Evolutionary conservation across 2,113 vertebrate genomes (phyloP).

Genomic region (Hirundichthys speculiger): DNA sequence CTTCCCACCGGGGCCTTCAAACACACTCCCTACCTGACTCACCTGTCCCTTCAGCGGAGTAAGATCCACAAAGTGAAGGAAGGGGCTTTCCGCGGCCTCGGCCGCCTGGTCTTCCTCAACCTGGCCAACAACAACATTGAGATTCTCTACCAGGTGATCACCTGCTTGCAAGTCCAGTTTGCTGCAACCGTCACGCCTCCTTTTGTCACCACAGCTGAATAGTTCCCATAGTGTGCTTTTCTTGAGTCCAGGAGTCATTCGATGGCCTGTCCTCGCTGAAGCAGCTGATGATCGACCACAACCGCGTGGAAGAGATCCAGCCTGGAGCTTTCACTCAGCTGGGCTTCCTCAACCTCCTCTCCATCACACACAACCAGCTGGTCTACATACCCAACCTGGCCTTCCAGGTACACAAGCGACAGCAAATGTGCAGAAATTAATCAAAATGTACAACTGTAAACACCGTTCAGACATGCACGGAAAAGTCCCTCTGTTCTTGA

Average conservation of each 20-base stretch:
- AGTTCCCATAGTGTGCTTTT: neutral
- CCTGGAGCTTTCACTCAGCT: constrained; percentile 89
- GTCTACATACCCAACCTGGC: constrained; percentile 93
- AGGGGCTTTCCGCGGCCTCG: constrained; percentile 90
- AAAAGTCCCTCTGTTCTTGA: fast-evolving
- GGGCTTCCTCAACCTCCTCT: constrained; percentile 87
- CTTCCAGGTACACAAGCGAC: constrained; percentile 80
- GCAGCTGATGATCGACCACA: constrained; percentile 86
- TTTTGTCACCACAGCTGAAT: neutral
- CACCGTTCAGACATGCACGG: neutral
- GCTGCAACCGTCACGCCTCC: neutral
- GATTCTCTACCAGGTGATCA: constrained; percentile 85
- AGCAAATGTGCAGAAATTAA: no score
- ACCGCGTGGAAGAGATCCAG: constrained; percentile 91
- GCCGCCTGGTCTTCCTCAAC: constrained; percentile 89
- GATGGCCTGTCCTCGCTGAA: constrained; percentile 89
- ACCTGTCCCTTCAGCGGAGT: constrained; percentile 87
- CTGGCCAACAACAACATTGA: constrained; percentile 88
- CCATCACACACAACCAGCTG: constrained; percentile 87
- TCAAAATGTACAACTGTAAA: no score
- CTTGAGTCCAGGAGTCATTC: constrained; percentile 84
- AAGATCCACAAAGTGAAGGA: constrained; percentile 87
- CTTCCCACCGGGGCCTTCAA: constrained; percentile 82
- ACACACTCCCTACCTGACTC: constrained; percentile 86
- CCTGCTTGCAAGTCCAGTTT: neutral